A percentile compares a stretch with the other conserved stretches of the same genome.
Conservation (phyloP, 1,140 invertebrate species). For the Lasaia peninsularis region DNA sequence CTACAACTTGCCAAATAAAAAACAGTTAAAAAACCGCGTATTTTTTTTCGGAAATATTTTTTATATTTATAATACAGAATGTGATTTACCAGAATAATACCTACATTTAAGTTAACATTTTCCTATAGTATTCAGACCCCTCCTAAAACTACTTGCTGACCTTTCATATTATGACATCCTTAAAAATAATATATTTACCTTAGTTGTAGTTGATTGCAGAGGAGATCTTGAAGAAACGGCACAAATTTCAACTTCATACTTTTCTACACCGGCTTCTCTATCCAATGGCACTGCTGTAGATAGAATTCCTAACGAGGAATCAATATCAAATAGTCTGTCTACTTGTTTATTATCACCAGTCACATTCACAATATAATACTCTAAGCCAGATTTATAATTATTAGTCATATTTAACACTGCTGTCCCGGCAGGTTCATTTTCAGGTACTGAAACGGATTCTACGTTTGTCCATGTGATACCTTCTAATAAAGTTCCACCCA, state of each 20-base stretch:
- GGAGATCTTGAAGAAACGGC: conserved; percentile 84
- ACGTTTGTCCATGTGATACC: conserved; percentile 82
- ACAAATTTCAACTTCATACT: conserved; percentile 90
- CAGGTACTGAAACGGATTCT: conserved; percentile 86
- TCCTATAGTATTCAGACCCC: no score
- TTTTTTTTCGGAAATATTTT: no score
- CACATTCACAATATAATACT: conserved; percentile 95
- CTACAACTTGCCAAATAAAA: no score
- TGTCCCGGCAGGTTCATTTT: conserved; percentile 92
- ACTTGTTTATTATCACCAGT: conserved; percentile 87
- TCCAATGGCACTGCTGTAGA: conserved; percentile 91
- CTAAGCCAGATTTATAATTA: conserved; percentile 82
- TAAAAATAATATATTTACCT: conserved; percentile 80
- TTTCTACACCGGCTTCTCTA: conserved; percentile 87
- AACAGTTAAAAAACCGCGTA: no score
- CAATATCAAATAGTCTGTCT: conserved; percentile 92
- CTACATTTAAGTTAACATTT: no score
- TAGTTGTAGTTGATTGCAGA: conserved; percentile 86
- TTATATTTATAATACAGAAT: no score
- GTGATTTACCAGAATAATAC: no score
- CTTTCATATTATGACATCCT: no score
- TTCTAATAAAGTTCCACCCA: conserved; percentile 75
- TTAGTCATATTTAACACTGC: conserved; percentile 89
- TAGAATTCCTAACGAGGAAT: conserved; percentile 91
- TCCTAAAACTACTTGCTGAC: no score